Evolutionary conservation across 2,113 vertebrate species (phyloP).

Genomic region (Camelus dromedarius): DNA sequence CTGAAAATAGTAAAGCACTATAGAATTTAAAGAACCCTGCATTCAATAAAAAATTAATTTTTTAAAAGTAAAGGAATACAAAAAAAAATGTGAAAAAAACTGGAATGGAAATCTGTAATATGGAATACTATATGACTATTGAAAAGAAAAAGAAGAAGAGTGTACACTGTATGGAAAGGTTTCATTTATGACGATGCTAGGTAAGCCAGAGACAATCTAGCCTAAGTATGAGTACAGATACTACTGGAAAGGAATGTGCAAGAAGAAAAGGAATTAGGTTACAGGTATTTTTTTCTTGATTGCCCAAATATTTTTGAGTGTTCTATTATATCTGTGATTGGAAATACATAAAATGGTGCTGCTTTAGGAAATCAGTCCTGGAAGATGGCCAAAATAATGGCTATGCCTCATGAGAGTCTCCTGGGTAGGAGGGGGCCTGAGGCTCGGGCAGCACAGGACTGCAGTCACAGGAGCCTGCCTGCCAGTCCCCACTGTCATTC

Average conservation of each 20-base stretch:
- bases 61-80: no score
- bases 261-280: conserved; percentile 32
- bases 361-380: neutral
- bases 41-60: no score
- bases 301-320: neutral
- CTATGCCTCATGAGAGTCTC: neutral
- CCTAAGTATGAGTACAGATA: neutral
- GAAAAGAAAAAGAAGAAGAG: neutral
- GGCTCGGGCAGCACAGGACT: neutral
- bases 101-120: neutral
- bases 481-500: no score
- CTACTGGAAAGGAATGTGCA: neutral
- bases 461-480: neutral
- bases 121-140: neutral
- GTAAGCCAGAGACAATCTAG: neutral
- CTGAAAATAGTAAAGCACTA: no score
- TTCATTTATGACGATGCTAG: neutral
- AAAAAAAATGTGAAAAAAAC: no score
- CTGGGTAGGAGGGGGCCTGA: neutral
- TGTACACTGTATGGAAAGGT: neutral
- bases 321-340: neutral
- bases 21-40: no score
- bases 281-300: neutral
- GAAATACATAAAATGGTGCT: neutral
- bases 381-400: conserved; percentile 28